phyloP scores from a whole-genome alignment of 2,797 vertebrate genomes.

The Diglossa cyanea region DNA sequence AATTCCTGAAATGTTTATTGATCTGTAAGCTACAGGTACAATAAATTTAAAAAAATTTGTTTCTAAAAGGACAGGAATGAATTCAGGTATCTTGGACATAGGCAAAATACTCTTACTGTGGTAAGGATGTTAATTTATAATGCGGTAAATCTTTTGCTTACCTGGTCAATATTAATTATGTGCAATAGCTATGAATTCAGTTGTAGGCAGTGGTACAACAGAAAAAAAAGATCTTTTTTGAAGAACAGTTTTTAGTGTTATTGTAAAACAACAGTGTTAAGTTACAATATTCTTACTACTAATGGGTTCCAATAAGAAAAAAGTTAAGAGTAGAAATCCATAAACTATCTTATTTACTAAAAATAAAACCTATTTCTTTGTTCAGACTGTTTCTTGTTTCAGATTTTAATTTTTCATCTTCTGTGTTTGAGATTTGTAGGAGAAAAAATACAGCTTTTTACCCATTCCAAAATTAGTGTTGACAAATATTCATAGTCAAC shows the following conservation, averaged over 20 bases:
- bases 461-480: not conserved
- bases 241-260: not conserved
- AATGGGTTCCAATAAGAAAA: not conserved
- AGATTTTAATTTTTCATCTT: not conserved
- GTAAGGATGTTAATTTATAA: constrained; percentile 30
- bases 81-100: constrained; percentile 4
- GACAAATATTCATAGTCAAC: not conserved
- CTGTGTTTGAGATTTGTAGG: not conserved
- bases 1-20: constrained; percentile 46
- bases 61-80: not conserved
- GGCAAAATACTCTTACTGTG: not conserved
- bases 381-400: not conserved
- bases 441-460: not conserved
- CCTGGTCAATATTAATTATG: constrained; percentile 24
- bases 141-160: constrained; percentile 35
- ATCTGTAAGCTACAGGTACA: constrained; percentile 22
- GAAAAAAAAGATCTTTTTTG: not conserved
- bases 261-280: not conserved
- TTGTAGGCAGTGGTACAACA: not conserved
- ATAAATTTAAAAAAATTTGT: constrained; percentile 10
- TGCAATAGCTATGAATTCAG: not conserved
- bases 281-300: not conserved
- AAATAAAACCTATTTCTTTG: not conserved
- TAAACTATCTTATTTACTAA: not conserved
- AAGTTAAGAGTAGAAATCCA: not conserved